Conservation (phyloP, 2,113 vertebrate species). For the Setophaga kirtlandii region DNA sequence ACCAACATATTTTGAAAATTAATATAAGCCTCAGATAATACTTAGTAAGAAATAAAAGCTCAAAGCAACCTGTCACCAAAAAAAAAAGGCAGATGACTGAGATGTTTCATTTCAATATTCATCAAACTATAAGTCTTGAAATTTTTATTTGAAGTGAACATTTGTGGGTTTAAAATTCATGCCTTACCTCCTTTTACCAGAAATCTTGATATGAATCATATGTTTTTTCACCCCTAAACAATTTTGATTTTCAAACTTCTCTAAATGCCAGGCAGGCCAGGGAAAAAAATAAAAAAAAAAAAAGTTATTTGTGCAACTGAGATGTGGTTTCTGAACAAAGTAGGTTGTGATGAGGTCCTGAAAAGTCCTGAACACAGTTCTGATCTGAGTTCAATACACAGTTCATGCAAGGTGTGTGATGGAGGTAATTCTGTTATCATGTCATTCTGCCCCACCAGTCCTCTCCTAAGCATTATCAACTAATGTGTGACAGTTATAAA, state of each 20-base stretch:
- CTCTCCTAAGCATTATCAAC: neutral
- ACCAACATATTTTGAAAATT: neutral
- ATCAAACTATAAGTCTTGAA: neutral
- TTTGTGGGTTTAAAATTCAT: neutral
- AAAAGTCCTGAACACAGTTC: neutral
- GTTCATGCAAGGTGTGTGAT: neutral
- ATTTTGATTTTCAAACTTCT: neutral
- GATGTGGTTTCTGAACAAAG: neutral
- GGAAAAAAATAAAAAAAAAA: neutral
- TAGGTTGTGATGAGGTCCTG: neutral
- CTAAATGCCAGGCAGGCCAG: neutral
- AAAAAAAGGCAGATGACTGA: neutral
- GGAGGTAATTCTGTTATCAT: neutral
- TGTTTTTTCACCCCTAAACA: neutral
- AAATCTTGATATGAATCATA: neutral
- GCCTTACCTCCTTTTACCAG: neutral
- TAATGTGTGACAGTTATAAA: conserved; percentile 40
- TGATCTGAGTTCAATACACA: neutral
- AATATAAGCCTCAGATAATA: neutral
- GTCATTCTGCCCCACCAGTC: neutral
- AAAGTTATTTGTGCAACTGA: neutral
- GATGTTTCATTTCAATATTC: conserved; percentile 17
- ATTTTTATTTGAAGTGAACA: neutral
- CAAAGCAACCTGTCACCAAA: neutral
- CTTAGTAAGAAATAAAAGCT: neutral